These are phyloP conservation scores for Pogonomyrmex californicus DNA, from an alignment of 1,140 invertebrate species.

Conservation along the genomic window DNA sequence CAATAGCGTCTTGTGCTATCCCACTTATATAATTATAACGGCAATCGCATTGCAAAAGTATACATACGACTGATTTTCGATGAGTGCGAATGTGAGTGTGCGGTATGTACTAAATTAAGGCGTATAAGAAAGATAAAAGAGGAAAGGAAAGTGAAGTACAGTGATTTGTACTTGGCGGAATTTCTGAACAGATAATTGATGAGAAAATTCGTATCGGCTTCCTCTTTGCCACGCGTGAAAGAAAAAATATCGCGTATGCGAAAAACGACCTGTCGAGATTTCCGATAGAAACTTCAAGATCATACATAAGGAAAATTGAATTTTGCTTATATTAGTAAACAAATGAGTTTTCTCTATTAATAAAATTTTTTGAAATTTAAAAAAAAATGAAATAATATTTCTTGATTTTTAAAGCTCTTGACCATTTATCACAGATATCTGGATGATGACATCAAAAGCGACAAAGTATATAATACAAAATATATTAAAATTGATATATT, in stretches of 20 bases:
- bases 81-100: slow-evolving; percentile 49
- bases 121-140: slow-evolving; percentile 49
- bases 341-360: background rate
- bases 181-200: slow-evolving; percentile 81
- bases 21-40: slow-evolving; percentile 54
- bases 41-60: slow-evolving; percentile 57
- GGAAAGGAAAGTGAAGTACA: slow-evolving; percentile 54
- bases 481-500: no score
- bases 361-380: background rate
- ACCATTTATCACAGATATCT: no score
- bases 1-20: slow-evolving; percentile 58
- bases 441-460: no score
- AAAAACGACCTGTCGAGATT: slow-evolving; percentile 17
- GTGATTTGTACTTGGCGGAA: slow-evolving; percentile 64
- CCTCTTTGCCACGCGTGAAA: slow-evolving; percentile 40
- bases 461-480: no score
- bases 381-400: background rate
- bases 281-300: slow-evolving; percentile 37
- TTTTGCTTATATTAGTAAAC: background rate
- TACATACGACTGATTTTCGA: slow-evolving; percentile 64
- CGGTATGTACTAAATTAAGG: slow-evolving; percentile 44
- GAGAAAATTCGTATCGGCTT: slow-evolving; percentile 56
- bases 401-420: background rate
- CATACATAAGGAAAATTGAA: background rate
- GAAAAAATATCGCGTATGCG: slow-evolving; percentile 39